Base-by-base conservation (phyloP, 2,113 vertebrate species). In the Scytalopus superciliaris region DNA sequence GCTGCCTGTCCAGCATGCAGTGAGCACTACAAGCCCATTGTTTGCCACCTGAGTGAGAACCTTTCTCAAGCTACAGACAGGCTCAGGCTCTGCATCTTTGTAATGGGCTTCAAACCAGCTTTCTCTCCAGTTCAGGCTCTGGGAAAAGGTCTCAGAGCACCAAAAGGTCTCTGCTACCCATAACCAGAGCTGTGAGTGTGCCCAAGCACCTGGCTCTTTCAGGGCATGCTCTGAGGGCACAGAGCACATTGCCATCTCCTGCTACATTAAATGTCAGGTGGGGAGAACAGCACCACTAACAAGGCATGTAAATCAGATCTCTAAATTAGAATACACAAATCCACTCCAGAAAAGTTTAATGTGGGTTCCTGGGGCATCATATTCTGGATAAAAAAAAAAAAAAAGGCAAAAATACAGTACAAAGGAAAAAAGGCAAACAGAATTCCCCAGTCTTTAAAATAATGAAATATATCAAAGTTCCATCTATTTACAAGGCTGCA, bases 291-390 rank as follows among this genome's bases (percentile, higher is more conserved):
- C 45, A 79, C 13, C 17, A 13, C 42, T 53, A 88, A 62, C 28
- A 40, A 0, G 0, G 44, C 62, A 79, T 0, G 0, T 35, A 68
- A 67, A 75, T 44, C 66, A 55, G 18, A 31, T 39, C 87, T 62
- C 62, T 28, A 8, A 78, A 75, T 78, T 37, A 84, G 47, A 85
- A 88, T 39, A 92, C 56, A 85, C 40, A 63, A 72, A 59, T 79
- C 74, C 83, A 88, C n/a, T 85, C 49, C 70, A 92, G 40, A 94
- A 68, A 92, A 93, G 70, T 90, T 93, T 92, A 92, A 93, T 88
- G 39, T 23, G 15, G 24, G 47, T 68, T 78, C 44, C 78, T 82
- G 44, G 60, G 66, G 70, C 78, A 75, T 59, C 16, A 30, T 59
- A 52, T 28, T 64, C 82, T 31, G 7, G 25, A 62, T 60, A 72